phyloP scores from a whole-genome alignment of 2,888 invertebrate species.

The Heliothis peltigera region DNA sequence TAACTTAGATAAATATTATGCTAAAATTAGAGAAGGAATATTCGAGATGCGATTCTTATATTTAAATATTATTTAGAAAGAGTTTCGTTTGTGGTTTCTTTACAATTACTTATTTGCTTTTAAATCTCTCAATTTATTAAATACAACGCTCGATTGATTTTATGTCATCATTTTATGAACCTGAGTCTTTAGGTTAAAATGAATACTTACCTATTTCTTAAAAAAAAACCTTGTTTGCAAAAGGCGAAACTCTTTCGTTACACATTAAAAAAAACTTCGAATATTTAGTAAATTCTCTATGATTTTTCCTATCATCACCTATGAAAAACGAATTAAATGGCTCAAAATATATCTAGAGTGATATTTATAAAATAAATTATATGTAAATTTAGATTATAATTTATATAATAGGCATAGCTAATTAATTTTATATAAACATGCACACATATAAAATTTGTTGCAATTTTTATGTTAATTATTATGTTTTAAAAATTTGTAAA shows the following conservation, averaged over 20 bases:
- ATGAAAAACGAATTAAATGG: constrained; percentile 48
- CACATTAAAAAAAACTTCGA: constrained; percentile 38
- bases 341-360: constrained; percentile 50
- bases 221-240: background rate
- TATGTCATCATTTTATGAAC: no score
- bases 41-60: constrained; percentile 19
- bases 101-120: background rate
- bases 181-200: no score
- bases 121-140: constrained; percentile 2
- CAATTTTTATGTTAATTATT: constrained; percentile 49
- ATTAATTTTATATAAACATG: constrained; percentile 23
- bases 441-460: constrained; percentile 32
- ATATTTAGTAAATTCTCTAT: constrained; percentile 19
- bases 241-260: constrained; percentile 34
- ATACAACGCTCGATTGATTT: no score
- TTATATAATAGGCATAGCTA: constrained; percentile 9
- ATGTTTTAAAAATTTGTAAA: constrained; percentile 45
- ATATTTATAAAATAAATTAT: constrained; percentile 26
- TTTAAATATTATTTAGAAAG: constrained; percentile 17
- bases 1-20: background rate
- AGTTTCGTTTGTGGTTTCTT: constrained; percentile 24
- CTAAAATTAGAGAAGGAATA: constrained; percentile 21
- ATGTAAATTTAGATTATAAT: constrained; percentile 10
- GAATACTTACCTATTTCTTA: no score
- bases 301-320: constrained; percentile 34